phyloP scores from a whole-genome alignment of 2,797 vertebrate genomes.

The Coranthus polyacanthus region DNA sequence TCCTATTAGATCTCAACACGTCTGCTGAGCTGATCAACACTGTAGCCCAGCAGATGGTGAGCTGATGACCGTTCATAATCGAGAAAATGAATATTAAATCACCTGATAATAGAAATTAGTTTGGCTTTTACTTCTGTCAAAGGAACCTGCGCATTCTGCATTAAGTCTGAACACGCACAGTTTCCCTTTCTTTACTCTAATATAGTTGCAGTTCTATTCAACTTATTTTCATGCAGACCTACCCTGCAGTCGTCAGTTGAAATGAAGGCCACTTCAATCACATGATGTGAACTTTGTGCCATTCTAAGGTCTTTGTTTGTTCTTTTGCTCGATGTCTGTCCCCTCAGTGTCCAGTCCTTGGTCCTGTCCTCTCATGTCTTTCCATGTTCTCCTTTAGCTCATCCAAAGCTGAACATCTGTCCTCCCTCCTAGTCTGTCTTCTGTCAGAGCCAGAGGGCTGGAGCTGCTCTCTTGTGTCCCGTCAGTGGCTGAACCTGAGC shows the following conservation, averaged over 20 bases:
- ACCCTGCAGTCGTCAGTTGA: slow-evolving; percentile 6
- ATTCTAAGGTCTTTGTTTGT: slow-evolving; percentile 16
- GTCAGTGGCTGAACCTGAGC: slow-evolving; percentile 26
- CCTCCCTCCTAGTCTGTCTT: slow-evolving; percentile 25
- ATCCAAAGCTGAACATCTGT: slow-evolving; percentile 35
- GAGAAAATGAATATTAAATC: slow-evolving; percentile 59
- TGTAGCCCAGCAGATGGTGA: slow-evolving; percentile 61
- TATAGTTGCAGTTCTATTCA: too few relatives aligned
- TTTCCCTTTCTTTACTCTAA: background rate
- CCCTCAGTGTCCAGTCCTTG: slow-evolving; percentile 27
- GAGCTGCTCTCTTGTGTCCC: slow-evolving; percentile 33
- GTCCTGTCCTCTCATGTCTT: slow-evolving; percentile 12
- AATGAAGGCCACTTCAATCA: slow-evolving; percentile 4
- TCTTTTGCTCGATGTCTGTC: slow-evolving; percentile 13
- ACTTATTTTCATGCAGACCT: background rate
- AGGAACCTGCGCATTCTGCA: slow-evolving; percentile 9
- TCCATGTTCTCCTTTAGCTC: slow-evolving; percentile 9
- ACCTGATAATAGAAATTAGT: slow-evolving; percentile 59
- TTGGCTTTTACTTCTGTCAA: slow-evolving; percentile 42
- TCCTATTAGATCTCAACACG: slow-evolving; percentile 42
- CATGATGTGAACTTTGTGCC: slow-evolving; percentile 11
- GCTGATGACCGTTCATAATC: slow-evolving; percentile 59
- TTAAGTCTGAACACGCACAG: slow-evolving; percentile 18
- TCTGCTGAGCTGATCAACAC: slow-evolving; percentile 45
- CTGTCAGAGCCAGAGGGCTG: slow-evolving; percentile 38